phyloP scores from a whole-genome alignment of 1,140 invertebrate genomes.

The Lycorma delicatula region DNA sequence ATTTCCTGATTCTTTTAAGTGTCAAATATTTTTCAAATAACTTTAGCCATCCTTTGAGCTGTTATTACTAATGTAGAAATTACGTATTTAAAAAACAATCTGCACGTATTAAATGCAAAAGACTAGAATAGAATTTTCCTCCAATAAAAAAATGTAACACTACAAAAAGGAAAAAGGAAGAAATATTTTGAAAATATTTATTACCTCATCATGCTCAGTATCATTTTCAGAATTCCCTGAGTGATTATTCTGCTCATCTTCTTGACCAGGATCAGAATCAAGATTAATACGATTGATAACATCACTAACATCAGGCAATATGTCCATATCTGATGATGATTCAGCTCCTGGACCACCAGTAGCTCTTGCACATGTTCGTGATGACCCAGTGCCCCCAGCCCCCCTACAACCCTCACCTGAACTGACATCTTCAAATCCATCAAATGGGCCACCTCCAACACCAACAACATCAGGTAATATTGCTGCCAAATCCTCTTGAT shows the following conservation, averaged over 20 bases:
- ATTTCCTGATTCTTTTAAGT: too few species aligned
- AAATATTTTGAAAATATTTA: conserved; percentile 44
- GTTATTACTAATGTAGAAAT: too few species aligned
- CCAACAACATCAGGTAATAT: conserved; percentile 52
- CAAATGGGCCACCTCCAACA: conserved; percentile 48
- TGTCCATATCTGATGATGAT: conserved; percentile 54
- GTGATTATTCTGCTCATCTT: conserved; percentile 47
- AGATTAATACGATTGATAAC: conserved; percentile 43
- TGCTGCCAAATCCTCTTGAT: conserved; percentile 57
- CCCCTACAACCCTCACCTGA: conserved; percentile 21
- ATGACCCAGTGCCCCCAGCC: conserved; percentile 24
- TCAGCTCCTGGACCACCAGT: not conserved
- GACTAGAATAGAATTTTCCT: too few species aligned
- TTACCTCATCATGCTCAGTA: conserved; percentile 35
- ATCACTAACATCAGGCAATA: conserved; percentile 53
- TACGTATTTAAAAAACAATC: too few species aligned
- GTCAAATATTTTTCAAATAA: too few species aligned
- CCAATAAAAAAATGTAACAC: conserved; percentile 42
- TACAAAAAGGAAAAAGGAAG: conserved; percentile 37
- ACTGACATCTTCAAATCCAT: conserved; percentile 46
- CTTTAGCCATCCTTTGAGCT: too few species aligned
- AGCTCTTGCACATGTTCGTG: not conserved
- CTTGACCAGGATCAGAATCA: conserved; percentile 45
- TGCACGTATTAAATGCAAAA: too few species aligned
- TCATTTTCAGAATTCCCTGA: conserved; percentile 37